These are phyloP conservation scores for Vanessa atalanta DNA, from an alignment of 1,140 invertebrate species.

Conservation along the genomic window DNA sequence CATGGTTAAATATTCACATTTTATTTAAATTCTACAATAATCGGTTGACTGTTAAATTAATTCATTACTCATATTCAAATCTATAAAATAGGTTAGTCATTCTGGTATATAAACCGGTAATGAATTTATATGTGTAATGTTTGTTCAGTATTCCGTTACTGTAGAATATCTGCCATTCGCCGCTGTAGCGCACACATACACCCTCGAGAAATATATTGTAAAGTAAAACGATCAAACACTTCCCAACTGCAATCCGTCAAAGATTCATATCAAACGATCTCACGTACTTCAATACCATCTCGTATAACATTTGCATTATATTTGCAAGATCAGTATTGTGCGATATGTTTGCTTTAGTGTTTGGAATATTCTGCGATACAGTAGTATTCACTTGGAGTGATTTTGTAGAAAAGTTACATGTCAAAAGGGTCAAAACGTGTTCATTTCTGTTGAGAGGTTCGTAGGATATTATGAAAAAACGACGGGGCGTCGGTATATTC, in stretches of 20 bases:
- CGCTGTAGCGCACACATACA: neutral
- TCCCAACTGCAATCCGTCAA: slow-evolving; percentile 31
- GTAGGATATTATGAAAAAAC: slow-evolving; percentile 1
- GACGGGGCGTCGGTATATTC: slow-evolving; percentile 19
- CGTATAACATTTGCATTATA: slow-evolving; percentile 29
- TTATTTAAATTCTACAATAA: too few relatives aligned
- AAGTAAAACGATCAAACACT: slow-evolving; percentile 31
- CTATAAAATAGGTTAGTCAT: too few relatives aligned
- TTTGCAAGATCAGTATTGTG: slow-evolving; percentile 18
- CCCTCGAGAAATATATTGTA: slow-evolving; percentile 9
- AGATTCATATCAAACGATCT: slow-evolving; percentile 28
- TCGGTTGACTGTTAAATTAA: too few relatives aligned
- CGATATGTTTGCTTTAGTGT: neutral
- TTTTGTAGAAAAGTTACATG: neutral
- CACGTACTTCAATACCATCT: slow-evolving; percentile 32
- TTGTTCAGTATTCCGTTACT: too few relatives aligned
- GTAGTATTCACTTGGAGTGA: neutral
- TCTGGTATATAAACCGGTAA: too few relatives aligned
- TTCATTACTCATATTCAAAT: too few relatives aligned
- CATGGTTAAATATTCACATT: too few relatives aligned
- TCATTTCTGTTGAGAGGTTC: neutral
- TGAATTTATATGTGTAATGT: too few relatives aligned
- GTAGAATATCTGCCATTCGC: neutral
- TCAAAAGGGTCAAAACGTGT: neutral
- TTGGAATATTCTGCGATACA: slow-evolving; percentile 1